phyloP scores from a whole-genome alignment of 2,888 invertebrate species.

The Ectemnius cavifrons region DNA sequence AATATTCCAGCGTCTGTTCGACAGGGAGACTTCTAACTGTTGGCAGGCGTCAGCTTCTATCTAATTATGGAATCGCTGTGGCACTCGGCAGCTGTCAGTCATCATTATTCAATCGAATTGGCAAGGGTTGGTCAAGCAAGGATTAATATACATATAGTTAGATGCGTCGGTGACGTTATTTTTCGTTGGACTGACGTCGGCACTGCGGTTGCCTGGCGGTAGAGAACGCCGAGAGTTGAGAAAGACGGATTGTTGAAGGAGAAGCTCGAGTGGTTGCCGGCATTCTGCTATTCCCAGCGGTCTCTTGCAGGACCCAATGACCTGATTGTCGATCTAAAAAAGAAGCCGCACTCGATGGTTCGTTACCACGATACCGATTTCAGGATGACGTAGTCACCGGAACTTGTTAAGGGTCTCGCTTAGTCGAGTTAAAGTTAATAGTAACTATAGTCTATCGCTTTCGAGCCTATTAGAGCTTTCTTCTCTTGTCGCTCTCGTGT shows the following conservation, averaged over 20 bases:
- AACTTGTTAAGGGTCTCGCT: too few species aligned
- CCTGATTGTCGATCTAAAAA: conserved; percentile 59
- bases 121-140: neutral
- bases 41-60: too few species aligned
- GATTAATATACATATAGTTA: conserved; percentile 30
- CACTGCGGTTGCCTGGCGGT: conserved; percentile 51
- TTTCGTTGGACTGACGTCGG: conserved; percentile 53
- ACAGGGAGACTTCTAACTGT: too few species aligned
- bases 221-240: conserved; percentile 50
- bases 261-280: conserved; percentile 55
- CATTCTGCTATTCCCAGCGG: conserved; percentile 62
- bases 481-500: neutral
- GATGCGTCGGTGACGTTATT: conserved; percentile 50
- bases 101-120: too few species aligned
- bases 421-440: too few species aligned
- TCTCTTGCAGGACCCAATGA: conserved; percentile 59
- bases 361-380: conserved; percentile 52
- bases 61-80: too few species aligned
- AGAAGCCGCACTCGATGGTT: conserved; percentile 59
- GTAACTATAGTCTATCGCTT: too few species aligned
- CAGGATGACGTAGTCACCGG: conserved; percentile 31
- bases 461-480: too few species aligned
- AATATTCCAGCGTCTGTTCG: too few species aligned
- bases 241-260: conserved; percentile 55
- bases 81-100: too few species aligned